These are phyloP conservation scores for Diorhabda elongata DNA, from an alignment of 1,140 invertebrate genomes.

Conservation along the genomic window DNA sequence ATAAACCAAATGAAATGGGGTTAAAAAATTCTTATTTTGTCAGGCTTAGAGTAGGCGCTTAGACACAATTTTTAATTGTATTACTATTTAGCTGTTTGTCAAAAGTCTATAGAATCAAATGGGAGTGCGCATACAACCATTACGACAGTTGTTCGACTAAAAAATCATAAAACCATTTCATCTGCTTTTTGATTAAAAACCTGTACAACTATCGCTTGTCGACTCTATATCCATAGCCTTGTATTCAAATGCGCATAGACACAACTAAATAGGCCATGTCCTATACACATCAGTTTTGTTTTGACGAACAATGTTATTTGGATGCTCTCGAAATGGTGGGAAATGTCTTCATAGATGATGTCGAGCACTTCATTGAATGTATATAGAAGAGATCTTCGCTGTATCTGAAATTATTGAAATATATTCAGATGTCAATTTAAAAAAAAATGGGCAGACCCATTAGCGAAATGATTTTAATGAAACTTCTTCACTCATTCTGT, in stretches of 20 bases:
- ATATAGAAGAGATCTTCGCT: background rate
- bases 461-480: background rate
- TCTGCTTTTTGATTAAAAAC: background rate
- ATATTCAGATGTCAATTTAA: background rate
- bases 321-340: too few relatives aligned
- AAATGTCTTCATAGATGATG: too few relatives aligned
- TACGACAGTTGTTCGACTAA: background rate
- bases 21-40: too few relatives aligned
- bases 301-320: background rate
- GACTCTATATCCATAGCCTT: background rate
- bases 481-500: background rate
- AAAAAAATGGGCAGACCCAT: background rate
- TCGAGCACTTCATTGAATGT: background rate
- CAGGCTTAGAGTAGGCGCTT: background rate
- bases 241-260: background rate
- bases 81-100: background rate
- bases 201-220: background rate
- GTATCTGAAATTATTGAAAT: background rate
- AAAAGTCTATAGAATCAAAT: background rate
- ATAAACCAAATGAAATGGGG: too few relatives aligned
- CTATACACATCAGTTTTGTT: background rate
- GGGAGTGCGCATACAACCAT: background rate
- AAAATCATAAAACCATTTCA: background rate
- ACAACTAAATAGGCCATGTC: background rate
- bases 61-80: background rate